Conservation (phyloP, 2,797 vertebrate genomes). For the Pseudochirops corinnae region DNA sequence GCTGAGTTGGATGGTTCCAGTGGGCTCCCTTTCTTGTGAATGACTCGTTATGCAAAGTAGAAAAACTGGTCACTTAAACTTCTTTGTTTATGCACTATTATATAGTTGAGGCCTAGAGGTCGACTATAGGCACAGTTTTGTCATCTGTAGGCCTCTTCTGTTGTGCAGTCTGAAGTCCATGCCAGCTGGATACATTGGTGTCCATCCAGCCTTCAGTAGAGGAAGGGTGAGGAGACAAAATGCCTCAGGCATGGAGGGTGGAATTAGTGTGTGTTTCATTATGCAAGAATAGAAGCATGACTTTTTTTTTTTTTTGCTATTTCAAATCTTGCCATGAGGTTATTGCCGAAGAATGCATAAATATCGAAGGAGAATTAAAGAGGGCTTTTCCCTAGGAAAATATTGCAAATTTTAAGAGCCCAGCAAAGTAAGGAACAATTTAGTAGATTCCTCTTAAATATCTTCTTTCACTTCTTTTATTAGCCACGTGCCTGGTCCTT, state of each 20-base stretch:
- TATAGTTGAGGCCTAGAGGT: conserved; percentile 45
- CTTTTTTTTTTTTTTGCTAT: conserved; percentile 22
- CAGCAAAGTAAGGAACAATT: conserved; percentile 4
- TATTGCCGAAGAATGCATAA: conserved; percentile 58
- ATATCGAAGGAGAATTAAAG: conserved; percentile 60
- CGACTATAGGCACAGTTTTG: conserved; percentile 37
- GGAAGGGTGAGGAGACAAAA: conserved; percentile 56
- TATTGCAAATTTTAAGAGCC: conserved; percentile 6
- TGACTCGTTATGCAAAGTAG: conserved; percentile 40
- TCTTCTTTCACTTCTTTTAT: background rate
- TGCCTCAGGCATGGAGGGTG: conserved; percentile 27
- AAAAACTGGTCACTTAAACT: conserved; percentile 34
- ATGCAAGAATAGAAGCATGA: conserved; percentile 55
- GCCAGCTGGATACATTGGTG: conserved; percentile 67
- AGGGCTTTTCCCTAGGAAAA: conserved; percentile 67
- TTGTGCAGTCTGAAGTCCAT: conserved; percentile 60
- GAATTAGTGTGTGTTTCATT: conserved; percentile 65
- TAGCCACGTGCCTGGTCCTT: conserved; percentile 3
- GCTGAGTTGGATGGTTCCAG: conserved; percentile 26
- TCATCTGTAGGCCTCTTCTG: conserved; percentile 56
- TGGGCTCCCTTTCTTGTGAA: conserved; percentile 41
- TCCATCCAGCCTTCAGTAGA: conserved; percentile 60
- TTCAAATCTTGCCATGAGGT: conserved; percentile 54
- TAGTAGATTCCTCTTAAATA: conserved; percentile 27
- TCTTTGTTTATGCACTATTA: conserved; percentile 46